Conservation (phyloP, 1,140 invertebrate genomes). For the Drosophila yakuba region DNA sequence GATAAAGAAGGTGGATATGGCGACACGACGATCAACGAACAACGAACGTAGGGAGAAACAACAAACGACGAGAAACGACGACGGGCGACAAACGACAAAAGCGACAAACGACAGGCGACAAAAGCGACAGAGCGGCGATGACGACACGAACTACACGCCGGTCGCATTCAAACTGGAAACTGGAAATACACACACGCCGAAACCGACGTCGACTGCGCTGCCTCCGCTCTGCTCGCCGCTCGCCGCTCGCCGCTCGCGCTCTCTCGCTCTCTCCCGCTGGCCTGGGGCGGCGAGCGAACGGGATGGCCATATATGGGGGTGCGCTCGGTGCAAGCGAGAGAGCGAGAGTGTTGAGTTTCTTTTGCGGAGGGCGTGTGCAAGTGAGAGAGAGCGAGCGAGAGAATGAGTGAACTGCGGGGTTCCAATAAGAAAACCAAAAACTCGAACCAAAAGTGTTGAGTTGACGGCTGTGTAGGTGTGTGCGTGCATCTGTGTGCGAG, state of each 20-base stretch:
- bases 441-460: constrained; percentile 71
- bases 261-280: constrained; percentile 27
- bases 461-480: constrained; percentile 58
- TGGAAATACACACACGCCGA: constrained; percentile 57
- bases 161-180: constrained; percentile 84
- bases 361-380: neutral
- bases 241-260: constrained; percentile 2
- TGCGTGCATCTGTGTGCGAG: constrained; percentile 19
- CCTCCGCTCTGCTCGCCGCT: constrained; percentile 1
- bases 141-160: constrained; percentile 84
- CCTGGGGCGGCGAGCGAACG: constrained; percentile 45
- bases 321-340: constrained; percentile 35
- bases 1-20: neutral
- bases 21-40: constrained; percentile 7
- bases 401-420: constrained; percentile 32
- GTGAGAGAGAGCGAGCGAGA: constrained; percentile 25
- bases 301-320: constrained; percentile 49
- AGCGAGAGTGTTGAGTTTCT: constrained; percentile 45
- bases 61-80: constrained; percentile 10
- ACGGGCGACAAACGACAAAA: constrained; percentile 2
- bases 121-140: constrained; percentile 38
- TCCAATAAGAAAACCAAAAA: constrained; percentile 80
- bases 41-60: constrained; percentile 7
- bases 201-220: constrained; percentile 46
- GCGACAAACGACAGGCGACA: constrained; percentile 7